Conservation (phyloP, 2,797 vertebrate species). For the Hapalemur alaotrensis region DNA sequence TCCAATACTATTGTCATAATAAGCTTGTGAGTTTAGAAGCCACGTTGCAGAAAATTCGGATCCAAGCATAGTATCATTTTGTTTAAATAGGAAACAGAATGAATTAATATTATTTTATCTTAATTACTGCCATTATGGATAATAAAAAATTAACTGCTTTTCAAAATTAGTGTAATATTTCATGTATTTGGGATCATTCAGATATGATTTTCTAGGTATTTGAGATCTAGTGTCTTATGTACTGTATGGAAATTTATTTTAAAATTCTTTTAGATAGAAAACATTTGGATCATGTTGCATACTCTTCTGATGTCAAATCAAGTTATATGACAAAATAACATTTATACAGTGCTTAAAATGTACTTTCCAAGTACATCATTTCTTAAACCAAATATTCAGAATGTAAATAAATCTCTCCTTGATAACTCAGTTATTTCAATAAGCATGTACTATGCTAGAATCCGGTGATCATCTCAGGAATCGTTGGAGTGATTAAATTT, state of each 20-base stretch:
- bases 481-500: not conserved
- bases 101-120: slow-evolving; percentile 10
- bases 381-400: not conserved
- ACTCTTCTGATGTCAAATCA: not conserved
- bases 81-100: not conserved
- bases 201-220: not conserved
- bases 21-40: not conserved
- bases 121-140: not conserved
- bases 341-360: not conserved
- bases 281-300: not conserved
- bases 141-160: slow-evolving; percentile 28
- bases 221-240: not conserved
- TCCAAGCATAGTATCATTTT: not conserved
- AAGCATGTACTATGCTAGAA: not conserved
- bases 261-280: not conserved
- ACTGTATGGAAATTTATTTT: not conserved
- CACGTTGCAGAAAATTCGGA: not conserved
- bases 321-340: not conserved
- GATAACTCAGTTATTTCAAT: slow-evolving; percentile 6
- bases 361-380: not conserved
- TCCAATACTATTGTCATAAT: not conserved
- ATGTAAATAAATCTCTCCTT: not conserved
- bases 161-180: slow-evolving; percentile 36
- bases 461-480: not conserved
- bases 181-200: not conserved